These are phyloP conservation scores for Idaea straminata DNA, from an alignment of 2,888 invertebrate genomes.

Conservation along the genomic window DNA sequence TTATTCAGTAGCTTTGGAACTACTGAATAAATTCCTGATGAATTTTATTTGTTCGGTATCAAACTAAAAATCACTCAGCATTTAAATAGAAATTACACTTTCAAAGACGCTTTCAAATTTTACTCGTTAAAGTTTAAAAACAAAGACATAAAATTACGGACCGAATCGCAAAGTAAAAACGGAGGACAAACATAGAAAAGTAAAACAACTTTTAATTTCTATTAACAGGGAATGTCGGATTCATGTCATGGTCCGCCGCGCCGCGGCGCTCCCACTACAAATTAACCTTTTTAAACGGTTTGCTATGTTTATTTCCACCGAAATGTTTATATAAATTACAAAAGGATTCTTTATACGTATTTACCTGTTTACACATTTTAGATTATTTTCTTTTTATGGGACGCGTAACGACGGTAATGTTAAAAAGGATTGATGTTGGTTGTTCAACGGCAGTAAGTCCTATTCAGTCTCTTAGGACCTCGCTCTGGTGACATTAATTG, in stretches of 20 bases:
- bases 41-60: background rate
- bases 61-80: background rate
- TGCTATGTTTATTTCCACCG: constrained; percentile 22
- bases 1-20: background rate
- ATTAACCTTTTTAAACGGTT: constrained; percentile 33
- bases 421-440: background rate
- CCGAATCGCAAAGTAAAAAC: background rate
- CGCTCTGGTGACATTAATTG: background rate
- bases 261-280: constrained; percentile 22
- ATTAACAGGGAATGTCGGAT: constrained; percentile 20
- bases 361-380: background rate
- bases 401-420: background rate
- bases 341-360: background rate
- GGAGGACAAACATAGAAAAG: constrained; percentile 10
- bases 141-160: background rate
- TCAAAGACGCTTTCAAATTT: background rate
- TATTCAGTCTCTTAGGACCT: background rate
- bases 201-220: constrained; percentile 20
- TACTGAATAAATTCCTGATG: background rate
- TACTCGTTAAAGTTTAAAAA: background rate
- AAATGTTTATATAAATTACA: constrained; percentile 20
- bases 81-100: background rate
- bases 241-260: constrained; percentile 26
- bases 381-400: constrained; percentile 1
- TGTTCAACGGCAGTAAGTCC: background rate